Base-by-base conservation (phyloP, 2,113 vertebrate genomes). In the Trogon melanurus region DNA sequence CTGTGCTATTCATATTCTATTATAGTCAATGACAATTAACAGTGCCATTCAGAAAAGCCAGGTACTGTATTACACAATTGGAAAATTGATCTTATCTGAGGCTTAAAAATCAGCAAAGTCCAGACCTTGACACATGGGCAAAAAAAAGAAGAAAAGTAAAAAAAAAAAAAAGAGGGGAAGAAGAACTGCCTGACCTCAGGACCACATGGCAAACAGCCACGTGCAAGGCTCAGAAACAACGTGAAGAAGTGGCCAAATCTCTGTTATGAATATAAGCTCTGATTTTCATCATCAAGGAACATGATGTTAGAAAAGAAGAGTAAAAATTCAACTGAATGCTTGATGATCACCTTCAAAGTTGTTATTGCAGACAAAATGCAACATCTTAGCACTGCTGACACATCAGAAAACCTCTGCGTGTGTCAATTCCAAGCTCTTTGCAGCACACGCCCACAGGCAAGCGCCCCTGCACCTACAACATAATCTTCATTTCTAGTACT, bases 11-110 rank as follows among this genome's bases (percentile, higher is more conserved):
- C 98, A 98, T 98, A 98, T 98, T 99, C 98, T 98, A 97, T 97
- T 98, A 98, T 97, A 98, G 98, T 98, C 98, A 98, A 98, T 98
- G 98, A 98, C 98, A 98, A 98, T 98, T 98, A 98, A 98, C 97
- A 97, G 95, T 96, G 96, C 97, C 98, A 98, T 98, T 98, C 98
- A 98, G 97, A 97, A 98, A 98, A 98, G 98, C 98, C 97, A 98
- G 97, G 96, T 97, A 97, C 97, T 97, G 96, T 97, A 96, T 97
- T 96, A 94, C 94, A 96, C 93, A 97, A 93, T 91, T 88, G 95
- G 94, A 97, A 96, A 93, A 98, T 96, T 97, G 98, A 98, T 97
- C 93, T 97, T 96, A 97, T 97, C 96, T 80, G 85, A 85, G 66
- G 71, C 83, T 95, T 85, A 85, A 94, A 90, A 95, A 94, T 72